Base-by-base conservation (phyloP, 1,140 invertebrate genomes). In the Temnothorax curvispinosus region DNA sequence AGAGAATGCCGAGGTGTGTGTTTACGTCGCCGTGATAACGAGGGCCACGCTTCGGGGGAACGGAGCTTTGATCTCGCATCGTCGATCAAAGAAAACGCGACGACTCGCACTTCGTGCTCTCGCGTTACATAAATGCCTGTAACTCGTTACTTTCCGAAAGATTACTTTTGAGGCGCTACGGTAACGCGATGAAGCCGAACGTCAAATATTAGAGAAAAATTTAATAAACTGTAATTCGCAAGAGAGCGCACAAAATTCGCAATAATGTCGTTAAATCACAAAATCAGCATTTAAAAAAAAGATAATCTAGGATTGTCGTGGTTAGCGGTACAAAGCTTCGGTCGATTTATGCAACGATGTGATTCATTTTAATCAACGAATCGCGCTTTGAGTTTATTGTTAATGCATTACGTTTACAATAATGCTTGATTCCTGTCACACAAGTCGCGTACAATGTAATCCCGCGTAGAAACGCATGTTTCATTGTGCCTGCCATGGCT, bases 51-150 rank as follows among this genome's bases (percentile, higher is more conserved):
- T 82, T 69, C 50, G 21, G 32, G 47, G 67, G 67, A 72, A 72
- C 65, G 38, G 27, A 58, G 67, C 78, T 82, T 82, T 82, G 67
- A 82, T 82, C 52, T 82, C 52, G 78, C 78, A 82, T 82, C 78
- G 78, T 72, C 67, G 78, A 82, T 82, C 78, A 82, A 82, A 82
- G 78, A 82, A 82, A 60, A 58, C 18, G 27, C 44, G 52, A 58
- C 78, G 38, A 82, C 50, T 82, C 67, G 38, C 80, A 60, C 41
- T 47, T 82, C 65, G 52, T 11, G 27, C 38, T 47, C 41, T 11
- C 67, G 80, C 54, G 27, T 84, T 84, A 62, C 41, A 32, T 74
- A 74, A 84, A 84, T 84, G 54, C 54, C 58, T 50, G 54, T 74
- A 82, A 74, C 54, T 82, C 41, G 32, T 72, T 82, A 58, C 38